phyloP scores from a whole-genome alignment of 23 tunicate genomes.

The Styela plicata region DNA sequence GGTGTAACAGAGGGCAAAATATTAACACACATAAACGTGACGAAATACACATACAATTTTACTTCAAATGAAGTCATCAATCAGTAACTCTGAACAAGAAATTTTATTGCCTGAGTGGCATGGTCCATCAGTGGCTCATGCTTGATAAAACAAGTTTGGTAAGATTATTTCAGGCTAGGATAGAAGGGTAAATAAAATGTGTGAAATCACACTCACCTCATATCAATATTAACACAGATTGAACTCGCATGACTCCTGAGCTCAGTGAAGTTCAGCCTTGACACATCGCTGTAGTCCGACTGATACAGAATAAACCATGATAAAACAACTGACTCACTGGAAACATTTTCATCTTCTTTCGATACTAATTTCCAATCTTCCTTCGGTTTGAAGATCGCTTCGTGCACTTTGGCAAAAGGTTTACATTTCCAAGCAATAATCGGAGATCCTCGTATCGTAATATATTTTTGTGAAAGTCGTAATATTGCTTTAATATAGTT shows the following conservation, averaged over 20 bases:
- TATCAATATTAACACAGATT: background rate
- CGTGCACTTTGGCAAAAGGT: background rate
- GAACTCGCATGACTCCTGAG: background rate
- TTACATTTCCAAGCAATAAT: background rate
- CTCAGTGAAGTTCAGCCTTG: background rate
- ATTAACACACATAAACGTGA: no score
- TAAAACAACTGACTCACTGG: background rate
- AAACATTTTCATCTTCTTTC: background rate
- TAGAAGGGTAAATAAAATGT: no score
- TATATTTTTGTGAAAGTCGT: background rate
- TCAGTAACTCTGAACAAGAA: no score
- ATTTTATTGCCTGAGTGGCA: no score
- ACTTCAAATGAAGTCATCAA: no score
- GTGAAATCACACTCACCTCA: background rate
- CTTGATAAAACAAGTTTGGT: no score
- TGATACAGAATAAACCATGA: background rate
- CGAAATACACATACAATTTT: no score
- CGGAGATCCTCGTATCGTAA: background rate
- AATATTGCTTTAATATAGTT: background rate
- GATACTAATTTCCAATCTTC: background rate
- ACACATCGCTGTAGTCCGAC: background rate
- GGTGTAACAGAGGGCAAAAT: no score
- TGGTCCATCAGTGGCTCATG: no score
- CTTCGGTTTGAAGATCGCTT: background rate
- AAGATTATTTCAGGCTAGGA: no score